Evolutionary conservation across 1,140 invertebrate species (phyloP).

Genomic region (Trigoniulus corallinus): DNA sequence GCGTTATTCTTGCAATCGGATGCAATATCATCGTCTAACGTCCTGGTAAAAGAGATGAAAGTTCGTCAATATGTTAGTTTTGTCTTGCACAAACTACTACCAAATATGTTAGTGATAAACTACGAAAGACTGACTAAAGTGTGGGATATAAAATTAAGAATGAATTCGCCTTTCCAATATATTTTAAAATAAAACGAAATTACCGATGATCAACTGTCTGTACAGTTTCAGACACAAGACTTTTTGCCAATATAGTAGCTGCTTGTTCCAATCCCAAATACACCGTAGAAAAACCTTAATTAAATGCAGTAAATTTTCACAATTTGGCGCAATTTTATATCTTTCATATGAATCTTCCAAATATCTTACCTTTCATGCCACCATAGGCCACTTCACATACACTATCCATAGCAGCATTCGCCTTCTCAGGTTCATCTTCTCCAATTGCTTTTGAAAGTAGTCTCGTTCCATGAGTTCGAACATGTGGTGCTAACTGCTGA

Average conservation of each 20-base stretch:
- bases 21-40: too few relatives aligned
- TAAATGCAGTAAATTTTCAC: background rate
- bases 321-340: background rate
- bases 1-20: too few relatives aligned
- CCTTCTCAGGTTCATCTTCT: slow-evolving; percentile 29
- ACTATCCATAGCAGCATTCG: slow-evolving; percentile 37
- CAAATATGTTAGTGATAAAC: too few relatives aligned
- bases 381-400: slow-evolving; percentile 46
- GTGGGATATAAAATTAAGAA: background rate
- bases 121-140: too few relatives aligned
- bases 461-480: slow-evolving; percentile 40
- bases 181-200: slow-evolving; percentile 11
- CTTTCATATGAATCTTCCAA: too few relatives aligned
- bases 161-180: background rate
- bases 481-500: slow-evolving; percentile 42
- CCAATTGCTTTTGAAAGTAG: slow-evolving; percentile 35
- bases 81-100: too few relatives aligned
- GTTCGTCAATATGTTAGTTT: too few relatives aligned
- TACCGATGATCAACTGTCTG: slow-evolving; percentile 49
- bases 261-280: slow-evolving; percentile 47
- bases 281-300: slow-evolving; percentile 40
- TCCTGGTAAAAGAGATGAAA: too few relatives aligned
- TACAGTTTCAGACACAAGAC: slow-evolving; percentile 48
- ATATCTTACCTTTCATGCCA: slow-evolving; percentile 37
- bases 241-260: slow-evolving; percentile 40